A percentile compares a stretch with the other conserved stretches of the same genome.
Evolutionary conservation across 2,797 vertebrate genomes (phyloP).

Genomic region (Coluber constrictor): DNA sequence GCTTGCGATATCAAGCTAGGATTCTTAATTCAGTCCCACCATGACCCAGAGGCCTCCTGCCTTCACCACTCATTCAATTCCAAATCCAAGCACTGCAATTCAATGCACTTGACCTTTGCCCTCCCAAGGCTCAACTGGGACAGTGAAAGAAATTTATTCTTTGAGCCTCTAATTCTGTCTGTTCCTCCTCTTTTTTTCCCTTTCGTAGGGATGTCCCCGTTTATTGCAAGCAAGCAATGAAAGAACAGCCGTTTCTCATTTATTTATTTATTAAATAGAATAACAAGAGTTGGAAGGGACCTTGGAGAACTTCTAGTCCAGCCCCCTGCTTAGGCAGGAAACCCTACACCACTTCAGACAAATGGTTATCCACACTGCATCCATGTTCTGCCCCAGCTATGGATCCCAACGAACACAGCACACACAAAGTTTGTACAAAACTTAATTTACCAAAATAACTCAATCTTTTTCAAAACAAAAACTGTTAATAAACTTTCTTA

Average conservation of each 20-base stretch:
- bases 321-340: too few relatives aligned
- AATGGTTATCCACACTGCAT: too few relatives aligned
- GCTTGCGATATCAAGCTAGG: slow-evolving; percentile 15
- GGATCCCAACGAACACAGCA: too few relatives aligned
- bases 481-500: too few relatives aligned
- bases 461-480: too few relatives aligned
- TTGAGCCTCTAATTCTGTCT: slow-evolving; percentile 53
- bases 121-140: slow-evolving; percentile 43
- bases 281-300: too few relatives aligned
- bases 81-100: slow-evolving; percentile 56
- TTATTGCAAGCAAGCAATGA: slow-evolving; percentile 22
- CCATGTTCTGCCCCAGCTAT: too few relatives aligned
- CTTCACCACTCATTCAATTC: slow-evolving; percentile 55
- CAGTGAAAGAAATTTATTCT: slow-evolving; percentile 43
- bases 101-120: slow-evolving; percentile 55
- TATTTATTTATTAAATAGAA: not conserved
- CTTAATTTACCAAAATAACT: too few relatives aligned
- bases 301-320: too few relatives aligned
- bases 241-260: not conserved
- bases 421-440: too few relatives aligned
- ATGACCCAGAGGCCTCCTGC: slow-evolving; percentile 30
- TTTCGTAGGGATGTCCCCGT: slow-evolving; percentile 36
- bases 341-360: too few relatives aligned
- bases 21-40: slow-evolving; percentile 42
- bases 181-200: not conserved